These are phyloP conservation scores for Siniperca scherzeri DNA, from an alignment of 2,797 vertebrate species.

Conservation along the genomic window DNA sequence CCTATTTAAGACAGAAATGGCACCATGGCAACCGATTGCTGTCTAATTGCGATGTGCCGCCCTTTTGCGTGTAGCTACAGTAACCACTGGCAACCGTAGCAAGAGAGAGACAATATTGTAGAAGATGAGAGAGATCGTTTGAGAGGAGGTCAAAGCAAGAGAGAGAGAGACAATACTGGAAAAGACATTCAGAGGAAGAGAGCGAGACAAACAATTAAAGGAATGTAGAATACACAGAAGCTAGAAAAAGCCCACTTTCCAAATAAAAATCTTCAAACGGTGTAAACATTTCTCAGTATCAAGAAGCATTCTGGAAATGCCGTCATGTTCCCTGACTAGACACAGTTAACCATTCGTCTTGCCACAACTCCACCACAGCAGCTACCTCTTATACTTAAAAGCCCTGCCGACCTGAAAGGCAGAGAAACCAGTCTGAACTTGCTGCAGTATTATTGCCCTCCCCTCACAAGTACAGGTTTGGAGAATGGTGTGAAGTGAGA, in stretches of 20 bases:
- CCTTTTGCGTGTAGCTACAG: constrained; percentile 81
- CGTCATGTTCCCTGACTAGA: constrained; percentile 41
- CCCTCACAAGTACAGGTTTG: constrained; percentile 72
- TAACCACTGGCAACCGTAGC: constrained; percentile 86
- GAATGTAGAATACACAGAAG: constrained; percentile 29
- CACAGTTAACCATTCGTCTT: constrained; percentile 61
- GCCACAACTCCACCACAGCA: constrained; percentile 53
- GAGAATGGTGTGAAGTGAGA: constrained; percentile 58
- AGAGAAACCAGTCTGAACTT: constrained; percentile 72
- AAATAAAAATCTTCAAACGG: constrained; percentile 19
- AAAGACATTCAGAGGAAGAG: constrained; percentile 10
- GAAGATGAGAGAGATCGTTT: constrained; percentile 84
- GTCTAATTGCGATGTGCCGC: constrained; percentile 85
- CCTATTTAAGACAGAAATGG: constrained; percentile 81
- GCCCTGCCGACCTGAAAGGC: constrained; percentile 54
- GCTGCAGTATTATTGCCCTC: constrained; percentile 53
- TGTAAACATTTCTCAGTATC: constrained; percentile 37
- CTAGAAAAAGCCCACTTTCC: constrained; percentile 22
- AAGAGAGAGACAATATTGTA: constrained; percentile 60
- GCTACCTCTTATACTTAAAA: constrained; percentile 65
- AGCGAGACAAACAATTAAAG: constrained; percentile 66
- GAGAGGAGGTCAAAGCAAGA: constrained; percentile 71
- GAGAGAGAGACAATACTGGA: constrained; percentile 14
- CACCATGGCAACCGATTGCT: constrained; percentile 88
- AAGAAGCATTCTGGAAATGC: constrained; percentile 24